Percentiles rank a stretch among this genome's conserved stretches.
These are phyloP conservation scores for Drosophila pruinosa DNA, from an alignment of 1,140 invertebrate species.

Conservation along the genomic window DNA sequence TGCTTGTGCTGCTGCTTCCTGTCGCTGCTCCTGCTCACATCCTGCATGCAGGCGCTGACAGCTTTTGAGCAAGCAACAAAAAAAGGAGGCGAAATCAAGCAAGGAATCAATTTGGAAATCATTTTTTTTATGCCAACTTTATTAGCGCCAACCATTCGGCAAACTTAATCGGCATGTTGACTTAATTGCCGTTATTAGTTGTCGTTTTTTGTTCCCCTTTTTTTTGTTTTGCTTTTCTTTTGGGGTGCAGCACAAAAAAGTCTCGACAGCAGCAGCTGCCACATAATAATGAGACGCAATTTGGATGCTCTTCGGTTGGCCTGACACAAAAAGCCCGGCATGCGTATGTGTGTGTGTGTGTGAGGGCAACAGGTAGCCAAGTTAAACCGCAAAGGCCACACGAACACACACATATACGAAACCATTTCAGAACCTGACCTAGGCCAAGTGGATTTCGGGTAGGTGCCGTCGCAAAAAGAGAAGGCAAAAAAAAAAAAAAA, in stretches of 20 bases:
- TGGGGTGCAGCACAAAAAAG: background rate
- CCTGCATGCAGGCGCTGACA: conserved; percentile 53
- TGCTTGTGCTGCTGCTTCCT: conserved; percentile 40
- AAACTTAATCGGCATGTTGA: conserved; percentile 70
- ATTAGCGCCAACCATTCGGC: conserved; percentile 50
- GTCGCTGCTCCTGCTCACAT: background rate
- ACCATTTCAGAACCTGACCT: conserved; percentile 62
- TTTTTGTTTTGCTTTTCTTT: background rate
- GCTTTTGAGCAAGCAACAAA: conserved; percentile 52
- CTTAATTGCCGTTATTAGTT: conserved; percentile 78
- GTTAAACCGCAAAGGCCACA: conserved; percentile 67
- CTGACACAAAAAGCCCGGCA: conserved; percentile 28
- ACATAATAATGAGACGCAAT: conserved; percentile 58
- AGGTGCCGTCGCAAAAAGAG: conserved; percentile 42
- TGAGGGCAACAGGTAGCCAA: conserved; percentile 67
- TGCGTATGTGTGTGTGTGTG: background rate
- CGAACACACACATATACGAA: conserved; percentile 36
- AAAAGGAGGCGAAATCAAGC: background rate
- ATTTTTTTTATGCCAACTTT: conserved; percentile 61
- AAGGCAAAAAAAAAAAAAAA: background rate
- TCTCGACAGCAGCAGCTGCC: conserved; percentile 48
- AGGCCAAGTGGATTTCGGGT: conserved; percentile 73
- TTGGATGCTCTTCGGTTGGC: conserved; percentile 4
- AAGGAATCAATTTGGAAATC: conserved; percentile 59
- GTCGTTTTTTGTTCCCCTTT: conserved; percentile 1